Percentiles rank a stretch among this genome's conserved stretches.
Evolutionary conservation across 2,888 invertebrate genomes (phyloP).

Genomic region (Synanthedon myopaeformis): DNA sequence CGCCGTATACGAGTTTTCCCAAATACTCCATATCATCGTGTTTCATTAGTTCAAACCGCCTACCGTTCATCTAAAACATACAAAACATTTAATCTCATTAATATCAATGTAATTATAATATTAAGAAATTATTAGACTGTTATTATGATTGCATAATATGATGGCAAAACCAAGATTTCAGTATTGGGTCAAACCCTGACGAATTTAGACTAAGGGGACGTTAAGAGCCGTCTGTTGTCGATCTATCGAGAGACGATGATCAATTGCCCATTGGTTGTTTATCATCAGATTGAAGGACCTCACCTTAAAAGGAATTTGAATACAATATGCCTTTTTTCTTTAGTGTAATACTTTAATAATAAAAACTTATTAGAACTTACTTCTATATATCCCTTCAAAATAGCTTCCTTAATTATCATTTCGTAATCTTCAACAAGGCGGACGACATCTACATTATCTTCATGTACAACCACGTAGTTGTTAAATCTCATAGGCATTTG

Average conservation of each 20-base stretch:
- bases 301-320: too few species aligned
- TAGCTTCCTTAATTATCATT: constrained; percentile 68
- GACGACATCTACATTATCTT: constrained; percentile 32
- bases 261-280: neutral
- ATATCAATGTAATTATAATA: neutral
- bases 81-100: constrained; percentile 1
- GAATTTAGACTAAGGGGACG: too few species aligned
- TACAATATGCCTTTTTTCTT: too few species aligned
- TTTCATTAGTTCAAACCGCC: constrained; percentile 42
- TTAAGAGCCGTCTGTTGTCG: too few species aligned
- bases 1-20: constrained; percentile 63
- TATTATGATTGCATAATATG: too few species aligned
- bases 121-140: too few species aligned
- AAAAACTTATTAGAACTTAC: constrained; percentile 20
- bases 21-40: constrained; percentile 65
- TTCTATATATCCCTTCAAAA: constrained; percentile 65
- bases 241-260: too few species aligned
- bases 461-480: constrained; percentile 38
- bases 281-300: too few species aligned
- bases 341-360: neutral
- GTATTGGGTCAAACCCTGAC: too few species aligned
- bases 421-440: constrained; percentile 52
- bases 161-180: too few species aligned
- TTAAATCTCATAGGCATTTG: constrained; percentile 64
- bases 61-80: constrained; percentile 41